Evolutionary conservation across 2,888 invertebrate genomes (phyloP).

Genomic region (Deroplatys truncata): DNA sequence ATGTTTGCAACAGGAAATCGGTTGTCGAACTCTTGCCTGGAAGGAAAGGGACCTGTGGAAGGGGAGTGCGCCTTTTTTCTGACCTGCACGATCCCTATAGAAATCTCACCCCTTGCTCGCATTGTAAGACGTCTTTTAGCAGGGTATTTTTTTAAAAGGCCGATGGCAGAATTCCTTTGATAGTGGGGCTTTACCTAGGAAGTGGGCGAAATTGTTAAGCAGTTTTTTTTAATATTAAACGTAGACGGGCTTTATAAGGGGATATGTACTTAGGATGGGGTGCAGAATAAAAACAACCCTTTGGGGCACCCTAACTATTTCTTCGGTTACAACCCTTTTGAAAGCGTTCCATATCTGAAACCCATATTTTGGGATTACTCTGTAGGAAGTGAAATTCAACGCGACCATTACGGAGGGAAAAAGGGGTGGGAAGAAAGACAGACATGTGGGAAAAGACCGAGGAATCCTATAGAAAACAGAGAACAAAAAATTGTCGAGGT

Average conservation of each 20-base stretch:
- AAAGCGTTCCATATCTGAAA: conserved; percentile 2
- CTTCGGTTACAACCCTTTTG: conserved; percentile 12
- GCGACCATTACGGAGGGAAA: conserved; percentile 4
- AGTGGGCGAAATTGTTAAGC: neutral
- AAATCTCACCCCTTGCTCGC: neutral
- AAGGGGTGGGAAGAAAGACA: neutral
- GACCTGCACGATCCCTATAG: conserved; percentile 9
- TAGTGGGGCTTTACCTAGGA: neutral
- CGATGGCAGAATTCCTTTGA: conserved; percentile 20
- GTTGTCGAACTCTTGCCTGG: neutral
- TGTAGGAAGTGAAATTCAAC: conserved; percentile 10
- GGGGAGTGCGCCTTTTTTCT: neutral
- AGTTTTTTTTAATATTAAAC: conserved; percentile 13
- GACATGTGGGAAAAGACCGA: neutral
- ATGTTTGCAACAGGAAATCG: neutral
- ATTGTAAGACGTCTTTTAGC: conserved; percentile 27
- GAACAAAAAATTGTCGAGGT: neutral
- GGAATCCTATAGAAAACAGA: neutral
- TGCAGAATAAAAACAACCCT: neutral
- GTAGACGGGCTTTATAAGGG: neutral
- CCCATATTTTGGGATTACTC: conserved; percentile 19
- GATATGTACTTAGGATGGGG: neutral
- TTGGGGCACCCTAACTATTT: conserved; percentile 5
- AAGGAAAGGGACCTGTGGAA: neutral
- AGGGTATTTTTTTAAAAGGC: conserved; percentile 7